phyloP scores from a whole-genome alignment of 2,888 invertebrate genomes.

The Pecten maximus region DNA sequence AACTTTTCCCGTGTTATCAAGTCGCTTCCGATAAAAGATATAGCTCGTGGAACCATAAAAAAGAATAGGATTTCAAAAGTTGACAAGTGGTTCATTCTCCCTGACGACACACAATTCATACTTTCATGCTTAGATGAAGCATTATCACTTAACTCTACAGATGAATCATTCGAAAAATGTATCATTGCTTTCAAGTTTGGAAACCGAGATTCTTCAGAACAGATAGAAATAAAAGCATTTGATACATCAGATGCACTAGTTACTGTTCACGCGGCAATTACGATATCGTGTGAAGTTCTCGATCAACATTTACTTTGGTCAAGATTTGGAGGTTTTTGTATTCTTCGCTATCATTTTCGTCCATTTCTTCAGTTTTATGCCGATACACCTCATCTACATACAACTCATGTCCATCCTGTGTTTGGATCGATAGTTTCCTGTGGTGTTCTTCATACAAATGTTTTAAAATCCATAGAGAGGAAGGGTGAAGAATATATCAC shows the following conservation, averaged over 20 bases:
- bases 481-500: no score
- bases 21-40: no score
- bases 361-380: conserved; percentile 16
- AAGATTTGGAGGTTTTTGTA: neutral
- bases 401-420: no score
- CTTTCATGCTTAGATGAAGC: no score
- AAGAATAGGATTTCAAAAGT: no score
- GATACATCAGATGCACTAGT: neutral
- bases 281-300: neutral
- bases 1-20: no score
- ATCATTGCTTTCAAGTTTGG: neutral
- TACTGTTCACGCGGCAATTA: neutral
- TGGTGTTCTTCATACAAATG: no score
- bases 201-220: neutral
- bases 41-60: no score
- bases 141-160: neutral
- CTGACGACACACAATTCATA: no score
- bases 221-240: neutral
- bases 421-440: no score
- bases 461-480: no score
- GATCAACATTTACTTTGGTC: neutral
- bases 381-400: neutral
- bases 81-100: no score
- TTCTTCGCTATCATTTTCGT: neutral
- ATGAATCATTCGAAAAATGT: neutral